phyloP scores from a whole-genome alignment of 2,888 invertebrate species.

The Toxonevra muliebris region DNA sequence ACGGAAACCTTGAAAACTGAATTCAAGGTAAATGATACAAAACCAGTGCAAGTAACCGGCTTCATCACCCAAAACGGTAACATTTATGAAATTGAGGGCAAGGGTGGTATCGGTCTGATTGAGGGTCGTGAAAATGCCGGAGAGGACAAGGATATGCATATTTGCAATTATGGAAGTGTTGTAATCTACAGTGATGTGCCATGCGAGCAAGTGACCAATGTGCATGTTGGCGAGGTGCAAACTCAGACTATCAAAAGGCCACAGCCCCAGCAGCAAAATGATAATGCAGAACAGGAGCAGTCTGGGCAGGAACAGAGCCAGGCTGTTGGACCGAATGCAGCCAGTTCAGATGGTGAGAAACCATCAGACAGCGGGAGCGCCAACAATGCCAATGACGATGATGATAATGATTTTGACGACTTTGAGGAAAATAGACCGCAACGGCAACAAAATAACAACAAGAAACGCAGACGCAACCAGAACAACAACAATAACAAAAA shows the following conservation, averaged over 20 bases:
- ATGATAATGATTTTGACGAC: slow-evolving; percentile 9
- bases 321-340: not conserved
- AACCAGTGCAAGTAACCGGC: slow-evolving; percentile 53
- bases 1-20: slow-evolving; percentile 2
- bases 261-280: not conserved
- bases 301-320: not conserved
- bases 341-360: not conserved
- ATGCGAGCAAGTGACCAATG: slow-evolving; percentile 50
- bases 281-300: not conserved
- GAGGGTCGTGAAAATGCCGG: slow-evolving; percentile 48
- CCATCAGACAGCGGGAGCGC: not conserved
- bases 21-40: slow-evolving; percentile 31
- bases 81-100: slow-evolving; percentile 55
- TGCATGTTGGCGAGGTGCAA: slow-evolving; percentile 41
- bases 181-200: slow-evolving; percentile 59
- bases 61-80: slow-evolving; percentile 55
- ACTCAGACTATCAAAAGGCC: not conserved
- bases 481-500: slow-evolving; percentile 3
- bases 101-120: slow-evolving; percentile 49
- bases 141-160: slow-evolving; percentile 40
- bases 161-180: slow-evolving; percentile 57
- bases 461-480: slow-evolving; percentile 12
- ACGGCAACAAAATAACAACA: too few relatives aligned
- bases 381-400: not conserved
- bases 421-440: too few relatives aligned